phyloP scores from a whole-genome alignment of 2,888 invertebrate species.

The Parnassius smintheus region DNA sequence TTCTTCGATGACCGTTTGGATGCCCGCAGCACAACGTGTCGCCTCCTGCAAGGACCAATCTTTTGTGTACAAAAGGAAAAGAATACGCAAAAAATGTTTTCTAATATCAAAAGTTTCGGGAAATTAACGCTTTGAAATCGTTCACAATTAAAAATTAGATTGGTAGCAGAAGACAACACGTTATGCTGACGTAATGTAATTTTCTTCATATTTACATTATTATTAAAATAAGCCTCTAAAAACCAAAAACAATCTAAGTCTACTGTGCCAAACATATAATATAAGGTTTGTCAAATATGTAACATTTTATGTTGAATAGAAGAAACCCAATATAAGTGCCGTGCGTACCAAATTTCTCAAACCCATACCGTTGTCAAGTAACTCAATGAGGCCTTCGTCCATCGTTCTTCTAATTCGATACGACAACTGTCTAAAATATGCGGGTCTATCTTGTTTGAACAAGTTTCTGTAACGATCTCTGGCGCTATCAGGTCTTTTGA shows the following conservation, averaged over 20 bases:
- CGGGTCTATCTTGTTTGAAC: constrained; percentile 57
- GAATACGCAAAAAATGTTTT: constrained; percentile 14
- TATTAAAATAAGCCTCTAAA: too few species aligned
- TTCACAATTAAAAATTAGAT: constrained; percentile 35
- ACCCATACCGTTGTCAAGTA: constrained; percentile 55
- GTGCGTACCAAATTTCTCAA: constrained; percentile 19
- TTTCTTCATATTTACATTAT: too few species aligned
- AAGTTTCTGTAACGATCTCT: constrained; percentile 46
- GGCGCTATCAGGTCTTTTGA: constrained; percentile 37
- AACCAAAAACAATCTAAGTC: too few species aligned
- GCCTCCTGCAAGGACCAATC: constrained; percentile 75
- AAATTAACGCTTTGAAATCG: not conserved
- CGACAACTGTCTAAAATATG: constrained; percentile 59
- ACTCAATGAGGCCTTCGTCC: constrained; percentile 57
- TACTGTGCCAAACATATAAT: too few species aligned
- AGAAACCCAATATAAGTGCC: constrained; percentile 2
- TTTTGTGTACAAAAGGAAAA: constrained; percentile 41
- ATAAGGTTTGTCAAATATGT: too few species aligned
- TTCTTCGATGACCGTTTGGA: constrained; percentile 62
- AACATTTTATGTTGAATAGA: too few species aligned
- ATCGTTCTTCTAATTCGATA: constrained; percentile 63
- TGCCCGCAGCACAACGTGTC: constrained; percentile 55
- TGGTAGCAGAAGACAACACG: constrained; percentile 29
- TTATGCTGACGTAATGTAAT: not conserved
- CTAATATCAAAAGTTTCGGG: not conserved